phyloP scores from a whole-genome alignment of 2,888 invertebrate species.

The Microdon myrmicae region DNA sequence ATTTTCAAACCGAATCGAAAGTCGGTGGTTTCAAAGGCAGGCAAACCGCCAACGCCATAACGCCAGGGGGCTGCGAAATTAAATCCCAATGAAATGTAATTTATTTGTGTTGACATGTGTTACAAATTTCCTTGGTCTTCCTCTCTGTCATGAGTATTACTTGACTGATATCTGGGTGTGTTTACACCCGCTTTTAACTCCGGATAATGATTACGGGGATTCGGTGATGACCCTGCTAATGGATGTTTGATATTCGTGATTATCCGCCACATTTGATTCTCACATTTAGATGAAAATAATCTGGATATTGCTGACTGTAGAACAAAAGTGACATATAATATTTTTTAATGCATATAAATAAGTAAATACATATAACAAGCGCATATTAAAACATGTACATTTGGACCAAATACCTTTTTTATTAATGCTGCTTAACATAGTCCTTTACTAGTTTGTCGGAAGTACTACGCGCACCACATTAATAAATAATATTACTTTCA shows the following conservation, averaged over 20 bases:
- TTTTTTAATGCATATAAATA: too few relatives aligned
- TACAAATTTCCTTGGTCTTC: slow-evolving; percentile 53
- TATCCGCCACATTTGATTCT: slow-evolving; percentile 53
- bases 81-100: slow-evolving; percentile 56
- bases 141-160: slow-evolving; percentile 18
- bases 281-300: slow-evolving; percentile 29
- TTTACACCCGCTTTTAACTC: slow-evolving; percentile 49
- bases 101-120: slow-evolving; percentile 57
- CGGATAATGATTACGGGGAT: slow-evolving; percentile 39
- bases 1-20: slow-evolving; percentile 44
- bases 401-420: too few relatives aligned
- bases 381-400: too few relatives aligned
- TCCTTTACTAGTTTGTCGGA: too few relatives aligned
- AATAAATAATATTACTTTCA: too few relatives aligned
- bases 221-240: slow-evolving; percentile 54
- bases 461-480: too few relatives aligned
- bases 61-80: slow-evolving; percentile 40
- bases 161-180: slow-evolving; percentile 33
- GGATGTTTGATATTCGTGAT: slow-evolving; percentile 53
- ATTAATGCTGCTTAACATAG: too few relatives aligned
- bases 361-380: too few relatives aligned
- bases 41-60: slow-evolving; percentile 11
- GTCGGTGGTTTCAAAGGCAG: slow-evolving; percentile 49
- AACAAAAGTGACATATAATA: too few relatives aligned
- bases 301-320: slow-evolving; percentile 1